Evolutionary conservation across 2,888 invertebrate species (phyloP), one percentile per base, ranked within the genome.

Genomic region (Helleia helle): DNA sequence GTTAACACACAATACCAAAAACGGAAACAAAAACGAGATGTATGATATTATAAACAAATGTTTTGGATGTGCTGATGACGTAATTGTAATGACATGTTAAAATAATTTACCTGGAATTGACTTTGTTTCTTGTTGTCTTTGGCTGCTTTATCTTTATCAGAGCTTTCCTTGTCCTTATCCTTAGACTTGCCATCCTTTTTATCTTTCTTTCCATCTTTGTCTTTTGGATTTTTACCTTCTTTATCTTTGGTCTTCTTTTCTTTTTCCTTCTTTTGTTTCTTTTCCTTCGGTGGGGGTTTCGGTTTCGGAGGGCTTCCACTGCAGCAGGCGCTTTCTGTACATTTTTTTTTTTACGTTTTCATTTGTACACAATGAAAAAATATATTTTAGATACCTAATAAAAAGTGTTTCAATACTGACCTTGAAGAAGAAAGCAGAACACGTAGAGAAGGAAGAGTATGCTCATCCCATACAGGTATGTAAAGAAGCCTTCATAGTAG

Each of bases 401-500:
- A n/a, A n/a, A n/a, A n/a, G n/a, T n/a, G n/a, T n/a, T 22, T 11
- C 36, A 8, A 17, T 30, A 42, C 43, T 12, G 65, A 89, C 89
- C 89, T 88, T 95, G 95, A 56, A 96, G 89, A 59, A 96, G 88
- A 88, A 96, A 96, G 87, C 95, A 95, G 88, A 96, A 96, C 54
- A 96, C 95, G 87, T 96, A 96, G 56, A 96, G 87, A 68, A 96
- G 88, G 87, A 96, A 96, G 60, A 96, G 87, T 77, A 96, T 95
- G 86, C 95, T 95, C 87, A 93, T 91, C 62, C 95, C 94, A 79
- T 96, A 96, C 50, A 96, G 88, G 85, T 96, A 96, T 51, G 95
- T 95, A 87, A 96, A 96, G 88, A 96, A 95, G 56, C 95, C 95
- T 88, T 96, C 96, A 81, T 95, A 96, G 86, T 95, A 96, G 79